A percentile compares a stretch with the other conserved stretches of the same genome.
phyloP scores from a whole-genome alignment of 2,113 vertebrate genomes.

The Sminthopsis crassicaudata region DNA sequence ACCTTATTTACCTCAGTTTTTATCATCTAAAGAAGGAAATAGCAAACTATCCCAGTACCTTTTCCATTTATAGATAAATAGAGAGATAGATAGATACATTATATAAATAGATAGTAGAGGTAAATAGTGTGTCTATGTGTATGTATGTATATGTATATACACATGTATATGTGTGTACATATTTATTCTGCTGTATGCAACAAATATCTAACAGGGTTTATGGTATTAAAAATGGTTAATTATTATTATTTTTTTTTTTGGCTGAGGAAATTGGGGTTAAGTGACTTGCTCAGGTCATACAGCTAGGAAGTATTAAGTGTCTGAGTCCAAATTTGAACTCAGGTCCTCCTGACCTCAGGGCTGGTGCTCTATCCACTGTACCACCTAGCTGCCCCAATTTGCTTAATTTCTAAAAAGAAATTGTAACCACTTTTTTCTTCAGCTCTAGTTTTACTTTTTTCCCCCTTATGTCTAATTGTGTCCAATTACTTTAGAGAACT shows the following conservation, averaged over 20 bases:
- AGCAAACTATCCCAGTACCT: not conserved
- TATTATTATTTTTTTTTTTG: not conserved
- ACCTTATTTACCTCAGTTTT: not conserved
- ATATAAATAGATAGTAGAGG: no score
- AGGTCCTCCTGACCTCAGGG: no score
- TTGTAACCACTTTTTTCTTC: slow-evolving; percentile 25
- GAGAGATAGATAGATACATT: no score
- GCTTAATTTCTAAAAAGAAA: slow-evolving; percentile 63
- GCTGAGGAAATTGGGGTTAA: no score
- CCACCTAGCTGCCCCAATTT: not conserved
- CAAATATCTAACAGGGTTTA: slow-evolving; percentile 57
- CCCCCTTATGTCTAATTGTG: slow-evolving; percentile 51
- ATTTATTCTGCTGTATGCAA: not conserved
- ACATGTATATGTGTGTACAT: no score
- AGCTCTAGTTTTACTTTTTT: slow-evolving; percentile 48
- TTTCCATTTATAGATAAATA: not conserved
- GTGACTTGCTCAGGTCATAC: no score
- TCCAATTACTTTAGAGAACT: slow-evolving; percentile 53
- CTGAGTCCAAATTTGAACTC: no score
- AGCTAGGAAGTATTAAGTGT: no score
- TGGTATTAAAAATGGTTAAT: slow-evolving; percentile 48
- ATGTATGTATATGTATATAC: not conserved
- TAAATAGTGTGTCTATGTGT: no score
- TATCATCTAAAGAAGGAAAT: not conserved
- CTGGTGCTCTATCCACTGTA: no score